Evolutionary conservation across 2,888 invertebrate species (phyloP), one percentile per base, ranked within the genome.

Genomic region (Drosophila stalkeri): DNA sequence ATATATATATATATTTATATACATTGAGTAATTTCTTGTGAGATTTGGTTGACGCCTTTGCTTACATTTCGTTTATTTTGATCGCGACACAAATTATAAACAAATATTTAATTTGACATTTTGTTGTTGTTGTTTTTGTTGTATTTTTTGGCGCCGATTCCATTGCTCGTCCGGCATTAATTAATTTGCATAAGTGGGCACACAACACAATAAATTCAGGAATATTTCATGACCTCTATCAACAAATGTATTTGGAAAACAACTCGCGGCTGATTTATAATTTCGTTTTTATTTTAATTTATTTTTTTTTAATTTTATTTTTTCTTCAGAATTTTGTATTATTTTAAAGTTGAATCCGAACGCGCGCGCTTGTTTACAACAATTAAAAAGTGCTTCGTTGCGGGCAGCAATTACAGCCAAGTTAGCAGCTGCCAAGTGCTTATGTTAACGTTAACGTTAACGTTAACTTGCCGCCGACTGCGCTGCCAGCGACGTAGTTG

Each of bases 311-410:
- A 6, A 14, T 35, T 54, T 63, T 39, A 14, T 41, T 37, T 41
- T 39, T 31, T 54, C 44, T 41, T 41, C 9, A 47, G 27, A 20
- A 39, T 11, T 46, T 14, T 49, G 12, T 57, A 46, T 51, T 64
- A 33, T 57, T 43, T 47, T 37, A 46, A 64, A 62, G 49, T 62
- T 74, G 61, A 76, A 76, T 81, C 90, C 77, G 87, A 90, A 80
- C 89, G 79, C 83, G 87, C 81, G 77, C 84, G 82, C 81, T 76
- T 87, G 86, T 89, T 92, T 89, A 89, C 81, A 90, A 85, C 90
- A 91, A 92, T 91, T 91, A 90, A 91, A 75, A 82, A 78, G 76
- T 79, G 82, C 80, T 82, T 73, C 77, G 82, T 43, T 62, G 87
- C 78, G 72, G 39, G 66, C 80, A 75, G 80, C 88, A 87, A 82